A percentile compares a stretch with the other conserved stretches of the same genome.
phyloP scores from a whole-genome alignment of 2,113 vertebrate genomes.

The Turdus rufiventris region DNA sequence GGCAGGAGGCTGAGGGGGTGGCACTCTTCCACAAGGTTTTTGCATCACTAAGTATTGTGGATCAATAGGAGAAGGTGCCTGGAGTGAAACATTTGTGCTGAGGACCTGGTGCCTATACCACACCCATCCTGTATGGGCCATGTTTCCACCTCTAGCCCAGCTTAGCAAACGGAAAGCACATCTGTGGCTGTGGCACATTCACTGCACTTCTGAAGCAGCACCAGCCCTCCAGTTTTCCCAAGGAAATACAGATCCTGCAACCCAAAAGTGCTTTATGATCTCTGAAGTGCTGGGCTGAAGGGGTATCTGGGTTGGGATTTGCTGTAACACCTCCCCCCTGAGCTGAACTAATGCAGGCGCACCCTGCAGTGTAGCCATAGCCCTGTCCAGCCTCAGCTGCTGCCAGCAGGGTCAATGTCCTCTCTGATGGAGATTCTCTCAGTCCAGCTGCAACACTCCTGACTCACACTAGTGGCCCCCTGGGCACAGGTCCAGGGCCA shows the following conservation, averaged over 20 bases:
- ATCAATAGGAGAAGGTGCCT: not conserved
- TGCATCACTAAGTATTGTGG: not conserved
- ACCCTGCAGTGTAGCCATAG: not conserved
- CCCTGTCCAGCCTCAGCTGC: not conserved
- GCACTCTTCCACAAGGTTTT: not conserved
- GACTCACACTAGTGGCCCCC: not conserved
- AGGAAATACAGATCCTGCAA: not conserved
- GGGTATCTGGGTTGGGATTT: not conserved
- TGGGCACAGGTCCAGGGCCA: not conserved
- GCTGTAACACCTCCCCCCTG: not conserved
- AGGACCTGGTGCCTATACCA: not conserved
- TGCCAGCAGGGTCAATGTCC: not conserved
- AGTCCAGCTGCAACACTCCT: not conserved
- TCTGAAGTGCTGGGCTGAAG: not conserved
- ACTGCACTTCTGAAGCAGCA: not conserved
- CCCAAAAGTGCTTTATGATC: not conserved
- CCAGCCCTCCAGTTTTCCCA: not conserved
- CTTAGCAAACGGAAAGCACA: not conserved
- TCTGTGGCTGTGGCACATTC: not conserved
- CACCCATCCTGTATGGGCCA: rapidly evolving
- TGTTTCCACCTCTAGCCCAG: not conserved
- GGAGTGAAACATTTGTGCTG: not conserved
- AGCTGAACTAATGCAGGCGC: not conserved
- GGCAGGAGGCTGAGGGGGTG: not conserved
- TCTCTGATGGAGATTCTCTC: rapidly evolving